A percentile compares a stretch with the other conserved stretches of the same genome.
These are phyloP conservation scores for Eidolon helvum DNA, from an alignment of 2,113 vertebrate species.

Conservation along the genomic window DNA sequence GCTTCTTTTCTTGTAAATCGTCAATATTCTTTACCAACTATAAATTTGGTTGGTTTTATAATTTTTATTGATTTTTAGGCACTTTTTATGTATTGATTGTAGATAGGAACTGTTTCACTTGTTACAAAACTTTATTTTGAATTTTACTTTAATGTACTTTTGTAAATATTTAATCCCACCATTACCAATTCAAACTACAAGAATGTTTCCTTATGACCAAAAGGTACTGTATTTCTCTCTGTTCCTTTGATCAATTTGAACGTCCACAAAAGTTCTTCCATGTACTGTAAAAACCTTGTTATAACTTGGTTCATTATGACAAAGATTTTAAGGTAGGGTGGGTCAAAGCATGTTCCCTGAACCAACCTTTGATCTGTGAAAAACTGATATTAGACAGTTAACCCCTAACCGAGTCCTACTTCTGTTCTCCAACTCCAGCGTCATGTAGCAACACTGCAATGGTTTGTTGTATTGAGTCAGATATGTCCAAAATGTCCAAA, in stretches of 20 bases:
- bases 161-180: neutral
- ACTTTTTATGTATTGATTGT: conserved; percentile 1
- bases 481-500: neutral
- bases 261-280: neutral
- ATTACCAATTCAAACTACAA: neutral
- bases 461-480: neutral
- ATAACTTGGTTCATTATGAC: conserved; percentile 20
- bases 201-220: neutral
- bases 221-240: neutral
- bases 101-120: neutral
- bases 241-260: neutral
- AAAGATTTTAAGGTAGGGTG: conserved; percentile 24
- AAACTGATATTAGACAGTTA: neutral
- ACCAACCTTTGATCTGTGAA: neutral
- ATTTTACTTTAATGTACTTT: neutral
- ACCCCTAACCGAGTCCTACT: neutral
- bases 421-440: neutral
- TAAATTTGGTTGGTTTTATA: neutral
- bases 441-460: neutral
- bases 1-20: conserved; percentile 18
- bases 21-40: neutral
- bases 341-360: conserved; percentile 2
- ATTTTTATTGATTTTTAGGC: conserved; percentile 23
- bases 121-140: neutral
- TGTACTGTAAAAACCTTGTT: neutral